Evolutionary conservation across 2,888 invertebrate genomes (phyloP).

Genomic region (Acleris holmiana): DNA sequence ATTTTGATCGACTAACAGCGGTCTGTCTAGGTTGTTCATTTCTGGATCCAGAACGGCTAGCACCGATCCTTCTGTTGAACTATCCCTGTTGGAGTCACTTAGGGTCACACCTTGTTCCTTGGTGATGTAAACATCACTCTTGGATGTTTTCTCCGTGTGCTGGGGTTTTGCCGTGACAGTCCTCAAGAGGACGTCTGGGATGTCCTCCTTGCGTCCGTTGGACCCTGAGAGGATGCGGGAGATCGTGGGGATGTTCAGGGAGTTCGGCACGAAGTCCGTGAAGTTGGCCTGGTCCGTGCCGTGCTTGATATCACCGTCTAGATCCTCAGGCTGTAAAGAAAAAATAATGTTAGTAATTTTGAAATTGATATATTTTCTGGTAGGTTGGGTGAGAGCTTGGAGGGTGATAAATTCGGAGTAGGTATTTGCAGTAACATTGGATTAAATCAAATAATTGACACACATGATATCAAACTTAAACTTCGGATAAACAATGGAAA

Average conservation of each 20-base stretch:
- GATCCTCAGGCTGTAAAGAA: slow-evolving; percentile 71
- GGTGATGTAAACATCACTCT: slow-evolving; percentile 71
- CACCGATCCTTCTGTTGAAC: slow-evolving; percentile 77
- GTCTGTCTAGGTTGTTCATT: slow-evolving; percentile 81
- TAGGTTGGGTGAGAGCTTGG: no score
- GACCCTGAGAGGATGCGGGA: slow-evolving; percentile 93
- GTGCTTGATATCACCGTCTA: slow-evolving; percentile 73
- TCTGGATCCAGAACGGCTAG: slow-evolving; percentile 79
- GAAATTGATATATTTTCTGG: no score
- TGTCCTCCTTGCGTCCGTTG: slow-evolving; percentile 92
- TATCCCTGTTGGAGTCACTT: slow-evolving; percentile 70
- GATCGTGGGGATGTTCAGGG: slow-evolving; percentile 91
- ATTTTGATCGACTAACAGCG: slow-evolving; percentile 74
- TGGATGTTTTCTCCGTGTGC: slow-evolving; percentile 74
- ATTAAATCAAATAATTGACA: no score
- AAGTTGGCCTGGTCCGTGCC: slow-evolving; percentile 77
- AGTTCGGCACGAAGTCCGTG: slow-evolving; percentile 87
- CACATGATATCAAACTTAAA: no score
- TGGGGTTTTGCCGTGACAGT: slow-evolving; percentile 86
- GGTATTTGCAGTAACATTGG: no score
- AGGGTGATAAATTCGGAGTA: no score
- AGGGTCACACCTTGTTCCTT: slow-evolving; percentile 77
- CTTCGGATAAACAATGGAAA: no score
- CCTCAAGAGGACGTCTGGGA: slow-evolving; percentile 90
- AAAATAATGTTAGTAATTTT: slow-evolving; percentile 22